Evolutionary conservation across 2,888 invertebrate species (phyloP), one percentile per base, ranked within the genome.

Genomic region (Oscheius onirici): DNA sequence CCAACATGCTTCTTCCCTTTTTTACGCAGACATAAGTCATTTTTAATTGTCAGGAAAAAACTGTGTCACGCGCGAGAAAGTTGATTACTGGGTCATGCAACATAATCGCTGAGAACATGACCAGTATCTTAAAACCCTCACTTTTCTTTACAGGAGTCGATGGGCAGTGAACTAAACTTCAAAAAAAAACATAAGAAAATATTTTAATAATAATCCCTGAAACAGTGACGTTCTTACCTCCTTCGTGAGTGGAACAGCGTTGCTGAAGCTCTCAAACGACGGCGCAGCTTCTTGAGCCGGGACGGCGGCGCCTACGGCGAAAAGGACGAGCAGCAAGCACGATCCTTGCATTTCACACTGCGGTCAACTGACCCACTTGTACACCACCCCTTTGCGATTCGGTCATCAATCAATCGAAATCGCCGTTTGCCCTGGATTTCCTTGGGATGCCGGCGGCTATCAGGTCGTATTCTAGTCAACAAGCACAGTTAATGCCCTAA

Each of bases 351-450:
- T 68, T 66, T 52, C 66, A 66, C 52, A 66, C 52, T 66, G 66
- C 66, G 66, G 13, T 52, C 61, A 41, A 66, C 66, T 66, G 66
- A 66, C 66, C 66, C 66, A 66, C 52, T 66, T 66, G 66, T 8
- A 63, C 46, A 24, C 63, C 63, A 46, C 17, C 63, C 63, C 63
- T 49, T 63, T 49, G 46, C 63, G 63, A 63, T 46, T 44, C 63
- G 63, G 34, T 54, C 57, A 68, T 68, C 68, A 68, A 68, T 68
- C 68, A 68, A 68, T 68, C 66, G 52, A 66, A 66, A 66, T 66
- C 66, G 52, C 66, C 68, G 55, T 68, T 68, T 68, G 68, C 57
- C 68, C 68, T 66, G 66, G 52, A 66, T 66, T 66, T 52, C 66
- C 63, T 44, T 63, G 24, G 63, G 46, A 63, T 63, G 63, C 63